Percentiles rank a stretch among this genome's conserved stretches.
Conservation (phyloP, 2,888 invertebrate species). For the Creontiades dilutus region DNA sequence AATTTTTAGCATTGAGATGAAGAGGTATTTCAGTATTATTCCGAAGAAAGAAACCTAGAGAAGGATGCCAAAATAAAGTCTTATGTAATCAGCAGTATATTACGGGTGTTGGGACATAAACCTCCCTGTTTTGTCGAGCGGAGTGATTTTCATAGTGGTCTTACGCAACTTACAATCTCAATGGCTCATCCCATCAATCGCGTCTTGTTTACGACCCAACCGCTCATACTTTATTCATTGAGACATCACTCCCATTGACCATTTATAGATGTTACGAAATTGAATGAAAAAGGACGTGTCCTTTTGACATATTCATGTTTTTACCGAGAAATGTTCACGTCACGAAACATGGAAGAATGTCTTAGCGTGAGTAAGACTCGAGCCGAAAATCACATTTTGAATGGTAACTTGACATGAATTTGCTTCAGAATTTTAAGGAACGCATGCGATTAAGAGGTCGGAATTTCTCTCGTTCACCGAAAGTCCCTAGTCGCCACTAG, state of each 20-base stretch:
- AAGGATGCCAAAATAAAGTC: not conserved
- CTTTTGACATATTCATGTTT: not conserved
- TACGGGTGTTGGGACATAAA: not conserved
- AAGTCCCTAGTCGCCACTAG: no score
- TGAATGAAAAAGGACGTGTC: not conserved
- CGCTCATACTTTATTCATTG: slow-evolving; percentile 6
- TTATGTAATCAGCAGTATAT: slow-evolving; percentile 25
- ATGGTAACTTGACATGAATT: no score
- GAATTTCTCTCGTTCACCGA: no score
- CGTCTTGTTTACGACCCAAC: not conserved
- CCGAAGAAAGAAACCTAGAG: not conserved
- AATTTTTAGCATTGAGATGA: no score
- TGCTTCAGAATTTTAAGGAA: no score
- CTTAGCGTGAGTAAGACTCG: no score
- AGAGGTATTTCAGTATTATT: not conserved
- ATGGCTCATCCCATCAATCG: not conserved
- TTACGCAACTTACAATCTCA: slow-evolving; percentile 17
- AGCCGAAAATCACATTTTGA: no score
- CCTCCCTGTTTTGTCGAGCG: not conserved
- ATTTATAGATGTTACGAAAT: not conserved
- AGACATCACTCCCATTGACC: not conserved
- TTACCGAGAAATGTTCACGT: no score
- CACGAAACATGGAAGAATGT: no score
- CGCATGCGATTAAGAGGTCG: no score
- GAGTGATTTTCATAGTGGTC: slow-evolving; percentile 8